Evolutionary conservation across 2,888 invertebrate species (phyloP).

Genomic region (Apodemia hepburni): DNA sequence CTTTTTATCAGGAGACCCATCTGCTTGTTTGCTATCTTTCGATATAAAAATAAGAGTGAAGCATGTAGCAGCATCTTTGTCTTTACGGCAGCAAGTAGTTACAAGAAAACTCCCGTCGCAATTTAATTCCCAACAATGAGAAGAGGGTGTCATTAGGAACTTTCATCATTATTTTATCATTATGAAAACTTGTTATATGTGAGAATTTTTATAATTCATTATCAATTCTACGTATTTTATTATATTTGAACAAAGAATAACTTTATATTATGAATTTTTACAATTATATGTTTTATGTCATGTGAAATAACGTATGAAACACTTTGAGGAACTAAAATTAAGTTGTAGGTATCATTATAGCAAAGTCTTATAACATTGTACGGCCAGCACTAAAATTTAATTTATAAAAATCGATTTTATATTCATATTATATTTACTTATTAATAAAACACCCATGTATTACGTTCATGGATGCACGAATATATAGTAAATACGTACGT

Average conservation of each 20-base stretch:
- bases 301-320: slow-evolving; percentile 20
- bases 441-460: too few species aligned
- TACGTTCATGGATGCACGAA: too few species aligned
- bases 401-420: too few species aligned
- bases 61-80: not conserved
- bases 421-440: too few species aligned
- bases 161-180: slow-evolving; percentile 13
- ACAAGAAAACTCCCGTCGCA: not conserved
- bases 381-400: slow-evolving; percentile 19
- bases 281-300: slow-evolving; percentile 14
- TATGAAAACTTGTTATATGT: slow-evolving; percentile 6
- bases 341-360: slow-evolving; percentile 24
- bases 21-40: too few species aligned
- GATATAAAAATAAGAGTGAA: too few species aligned
- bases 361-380: slow-evolving; percentile 25
- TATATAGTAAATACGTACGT: too few species aligned
- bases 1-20: too few species aligned
- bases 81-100: not conserved
- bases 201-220: slow-evolving; percentile 8
- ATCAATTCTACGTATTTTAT: slow-evolving; percentile 6
- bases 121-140: not conserved
- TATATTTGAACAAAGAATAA: slow-evolving; percentile 6
- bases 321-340: slow-evolving; percentile 18
- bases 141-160: slow-evolving; percentile 5
- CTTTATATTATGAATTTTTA: not conserved